Evolutionary conservation across 2,797 vertebrate genomes (phyloP).

Genomic region (Otolemur crassicaudatus): DNA sequence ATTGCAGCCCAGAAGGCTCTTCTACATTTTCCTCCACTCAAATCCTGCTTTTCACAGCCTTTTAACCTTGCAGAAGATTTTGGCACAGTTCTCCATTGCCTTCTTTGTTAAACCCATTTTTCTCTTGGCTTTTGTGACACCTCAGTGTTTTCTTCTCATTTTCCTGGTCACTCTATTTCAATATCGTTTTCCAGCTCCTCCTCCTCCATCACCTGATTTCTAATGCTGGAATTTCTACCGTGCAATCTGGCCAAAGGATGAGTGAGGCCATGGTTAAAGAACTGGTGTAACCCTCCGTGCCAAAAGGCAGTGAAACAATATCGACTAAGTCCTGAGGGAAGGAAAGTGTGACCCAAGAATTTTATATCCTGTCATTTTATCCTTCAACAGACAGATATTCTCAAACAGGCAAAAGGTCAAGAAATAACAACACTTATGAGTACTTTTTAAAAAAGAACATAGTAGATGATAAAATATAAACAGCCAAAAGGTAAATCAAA

Average conservation of each 20-base stretch:
- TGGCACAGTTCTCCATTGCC: background rate
- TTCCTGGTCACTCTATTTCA: background rate
- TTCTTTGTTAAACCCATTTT: conserved; percentile 14
- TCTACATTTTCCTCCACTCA: background rate
- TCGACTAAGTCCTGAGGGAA: background rate
- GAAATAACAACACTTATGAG: background rate
- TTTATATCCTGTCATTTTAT: background rate
- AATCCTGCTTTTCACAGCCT: background rate
- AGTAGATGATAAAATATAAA: conserved; percentile 23
- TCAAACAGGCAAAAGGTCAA: conserved; percentile 30
- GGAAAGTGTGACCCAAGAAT: background rate
- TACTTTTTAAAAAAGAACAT: background rate
- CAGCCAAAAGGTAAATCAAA: conserved; percentile 38
- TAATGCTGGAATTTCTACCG: conserved; percentile 40
- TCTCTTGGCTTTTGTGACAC: background rate
- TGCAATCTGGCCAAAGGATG: background rate
- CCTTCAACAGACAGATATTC: background rate
- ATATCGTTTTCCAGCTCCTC: background rate
- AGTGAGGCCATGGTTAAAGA: background rate
- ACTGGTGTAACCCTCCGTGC: background rate
- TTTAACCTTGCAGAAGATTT: background rate
- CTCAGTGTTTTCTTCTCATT: conserved; percentile 27
- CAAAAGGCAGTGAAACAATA: background rate
- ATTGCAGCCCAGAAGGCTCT: background rate
- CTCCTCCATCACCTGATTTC: background rate